Base-by-base conservation (phyloP, 1,140 invertebrate species). In the Adoxophyes honmai region DNA sequence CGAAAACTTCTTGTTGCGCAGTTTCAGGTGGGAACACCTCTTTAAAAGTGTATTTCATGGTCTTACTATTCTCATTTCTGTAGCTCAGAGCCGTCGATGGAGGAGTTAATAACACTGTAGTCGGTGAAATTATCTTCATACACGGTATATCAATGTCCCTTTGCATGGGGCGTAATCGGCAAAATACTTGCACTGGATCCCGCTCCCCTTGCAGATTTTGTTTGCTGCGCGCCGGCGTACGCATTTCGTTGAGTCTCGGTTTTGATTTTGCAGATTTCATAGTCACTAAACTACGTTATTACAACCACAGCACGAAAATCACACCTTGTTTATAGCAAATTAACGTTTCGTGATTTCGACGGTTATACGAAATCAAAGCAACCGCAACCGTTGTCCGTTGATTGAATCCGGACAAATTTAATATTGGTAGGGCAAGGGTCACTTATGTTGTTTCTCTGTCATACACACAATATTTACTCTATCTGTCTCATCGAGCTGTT, bases 151-250 rank as follows among this genome's bases (percentile, higher is more conserved):
- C 94, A 37, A 80, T 90, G 9, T 91, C 84, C 61, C 92, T 91
- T 63, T 94, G 92, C 69, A 96, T 89, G 0, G 96, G 96, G 10
- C 95, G 90, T 28, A 97, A 82, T 36, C 97, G 90, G 74, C 96
- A 97, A 74, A 92, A 98, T 1, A 98, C 96, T 91, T 97, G 92
- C 0, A 97, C 95, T 0, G 95, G 94, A 75, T 95, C 94, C 63
- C 70, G 63, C 9, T 86, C 83, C 14, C 75, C 76, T 37, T 68
- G 61, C 56, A 86, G 70, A 55, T 88, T 88, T 68, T 86, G 79
- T 66, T 76, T 81, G 64, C 82, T 86, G 59, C 86, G 68, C 54
- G 82, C 71, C 34, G 83, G 86, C 18, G 86, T 86, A 21, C 83
- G 76, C 62, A 88, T 74, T 33, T 88, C 83, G 59, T 86, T 88